A percentile compares a stretch with the other conserved stretches of the same genome.
These are phyloP conservation scores for Esox masquinongy DNA, from an alignment of 2,797 vertebrate genomes.

Conservation along the genomic window DNA sequence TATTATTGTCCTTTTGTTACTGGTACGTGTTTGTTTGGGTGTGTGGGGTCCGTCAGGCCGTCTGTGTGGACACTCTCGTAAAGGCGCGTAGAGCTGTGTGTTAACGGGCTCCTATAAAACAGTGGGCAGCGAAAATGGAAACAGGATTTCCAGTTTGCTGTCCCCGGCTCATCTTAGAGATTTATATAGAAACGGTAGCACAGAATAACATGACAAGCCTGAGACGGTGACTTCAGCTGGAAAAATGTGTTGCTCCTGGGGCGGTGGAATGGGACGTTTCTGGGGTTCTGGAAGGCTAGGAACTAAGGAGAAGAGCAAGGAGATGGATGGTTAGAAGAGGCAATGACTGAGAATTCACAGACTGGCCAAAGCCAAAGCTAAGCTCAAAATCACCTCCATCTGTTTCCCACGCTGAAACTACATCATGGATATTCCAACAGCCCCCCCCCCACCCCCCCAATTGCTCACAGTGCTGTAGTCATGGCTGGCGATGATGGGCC, in stretches of 20 bases:
- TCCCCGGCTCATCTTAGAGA: conserved; percentile 22
- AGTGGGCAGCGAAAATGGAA: conserved; percentile 50
- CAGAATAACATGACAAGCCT: conserved; percentile 2
- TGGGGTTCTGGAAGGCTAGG: conserved; percentile 34
- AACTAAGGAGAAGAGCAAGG: conserved; percentile 16
- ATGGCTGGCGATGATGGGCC: neutral
- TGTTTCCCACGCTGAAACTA: conserved; percentile 34
- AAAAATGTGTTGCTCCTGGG: conserved; percentile 7
- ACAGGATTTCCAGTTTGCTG: conserved; percentile 37
- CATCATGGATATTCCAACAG: conserved; percentile 52
- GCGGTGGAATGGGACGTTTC: conserved; percentile 13
- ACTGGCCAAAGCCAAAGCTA: conserved; percentile 10
- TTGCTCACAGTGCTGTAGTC: neutral
- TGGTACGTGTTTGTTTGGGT: conserved; percentile 5
- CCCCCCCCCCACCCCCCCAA: too few species aligned
- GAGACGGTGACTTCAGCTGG: neutral
- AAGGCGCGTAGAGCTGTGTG: neutral
- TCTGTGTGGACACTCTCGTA: conserved; percentile 4
- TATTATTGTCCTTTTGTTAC: neutral
- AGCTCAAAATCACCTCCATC: conserved; percentile 27
- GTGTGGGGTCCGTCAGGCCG: neutral
- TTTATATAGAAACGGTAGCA: conserved; percentile 32
- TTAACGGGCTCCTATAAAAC: conserved; percentile 42
- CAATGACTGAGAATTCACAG: conserved; percentile 7
- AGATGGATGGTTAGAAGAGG: conserved; percentile 25